phyloP scores from a whole-genome alignment of 2,888 invertebrate species.

The Metalampra italica region DNA sequence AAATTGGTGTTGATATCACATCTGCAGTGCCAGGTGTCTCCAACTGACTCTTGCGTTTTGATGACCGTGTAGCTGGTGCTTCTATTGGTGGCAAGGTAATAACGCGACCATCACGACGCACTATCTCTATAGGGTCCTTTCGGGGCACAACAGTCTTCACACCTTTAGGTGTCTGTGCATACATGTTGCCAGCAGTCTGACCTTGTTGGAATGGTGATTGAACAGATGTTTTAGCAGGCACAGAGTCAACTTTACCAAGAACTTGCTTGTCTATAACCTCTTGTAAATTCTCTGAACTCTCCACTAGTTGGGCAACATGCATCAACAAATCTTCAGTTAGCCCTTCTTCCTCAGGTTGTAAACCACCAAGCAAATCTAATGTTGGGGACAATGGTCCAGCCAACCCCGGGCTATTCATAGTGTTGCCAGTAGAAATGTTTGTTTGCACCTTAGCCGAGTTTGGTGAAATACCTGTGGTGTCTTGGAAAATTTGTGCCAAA shows the following conservation, averaged over 20 bases:
- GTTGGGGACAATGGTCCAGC: constrained; percentile 79
- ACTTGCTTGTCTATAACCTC: constrained; percentile 85
- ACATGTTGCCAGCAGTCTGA: constrained; percentile 32
- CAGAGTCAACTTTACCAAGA: constrained; percentile 65
- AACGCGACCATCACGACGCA: constrained; percentile 85
- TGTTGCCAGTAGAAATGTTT: constrained; percentile 41
- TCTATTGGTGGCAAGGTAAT: constrained; percentile 90
- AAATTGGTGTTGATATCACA: constrained; percentile 28
- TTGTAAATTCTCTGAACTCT: constrained; percentile 82
- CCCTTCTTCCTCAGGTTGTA: constrained; percentile 82
- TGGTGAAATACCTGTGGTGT: constrained; percentile 44
- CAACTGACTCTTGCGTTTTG: constrained; percentile 80
- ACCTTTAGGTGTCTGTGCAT: constrained; percentile 46
- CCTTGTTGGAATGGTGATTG: constrained; percentile 34
- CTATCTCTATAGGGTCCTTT: constrained; percentile 84
- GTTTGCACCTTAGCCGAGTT: constrained; percentile 48
- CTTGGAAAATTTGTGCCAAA: constrained; percentile 71
- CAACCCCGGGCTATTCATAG: constrained; percentile 71
- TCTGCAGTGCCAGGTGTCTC: constrained; percentile 33
- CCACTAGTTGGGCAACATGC: constrained; percentile 85
- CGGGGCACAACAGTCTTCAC: constrained; percentile 42
- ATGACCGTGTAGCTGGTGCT: constrained; percentile 88
- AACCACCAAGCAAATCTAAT: constrained; percentile 76
- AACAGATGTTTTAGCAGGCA: constrained; percentile 31
- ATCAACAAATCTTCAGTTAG: constrained; percentile 84